A percentile compares a stretch with the other conserved stretches of the same genome.
These are phyloP conservation scores for Apomyelois bistriatella DNA, from an alignment of 2,888 invertebrate species.

Conservation along the genomic window DNA sequence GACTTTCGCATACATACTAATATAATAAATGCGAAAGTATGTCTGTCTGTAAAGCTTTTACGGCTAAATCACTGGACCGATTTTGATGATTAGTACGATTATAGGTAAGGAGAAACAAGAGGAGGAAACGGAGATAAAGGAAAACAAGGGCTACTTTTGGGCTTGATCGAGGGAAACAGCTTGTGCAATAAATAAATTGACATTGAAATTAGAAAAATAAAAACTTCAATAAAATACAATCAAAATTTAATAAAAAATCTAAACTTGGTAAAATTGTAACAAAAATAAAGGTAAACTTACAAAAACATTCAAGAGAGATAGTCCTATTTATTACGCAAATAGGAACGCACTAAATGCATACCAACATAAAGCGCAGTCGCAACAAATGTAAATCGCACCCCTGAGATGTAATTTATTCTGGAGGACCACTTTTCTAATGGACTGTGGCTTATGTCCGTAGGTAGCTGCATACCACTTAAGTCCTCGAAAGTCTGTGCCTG, in stretches of 20 bases:
- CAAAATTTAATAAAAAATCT: neutral
- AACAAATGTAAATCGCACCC: constrained; percentile 37
- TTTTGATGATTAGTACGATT: too few relatives aligned
- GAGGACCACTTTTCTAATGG: constrained; percentile 37
- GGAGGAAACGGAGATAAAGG: too few relatives aligned
- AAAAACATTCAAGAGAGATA: neutral
- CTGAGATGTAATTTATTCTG: constrained; percentile 39
- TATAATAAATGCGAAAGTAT: too few relatives aligned
- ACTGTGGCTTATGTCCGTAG: constrained; percentile 33
- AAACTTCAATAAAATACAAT: neutral
- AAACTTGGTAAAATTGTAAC: neutral
- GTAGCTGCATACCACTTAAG: constrained; percentile 36
- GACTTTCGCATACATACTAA: too few relatives aligned
- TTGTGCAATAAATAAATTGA: too few relatives aligned
- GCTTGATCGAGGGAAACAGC: too few relatives aligned
- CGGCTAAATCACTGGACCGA: too few relatives aligned
- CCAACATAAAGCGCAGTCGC: constrained; percentile 38
- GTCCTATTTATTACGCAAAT: constrained; percentile 23
- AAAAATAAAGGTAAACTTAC: neutral
- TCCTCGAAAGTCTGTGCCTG: constrained; percentile 66
- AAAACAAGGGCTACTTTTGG: too few relatives aligned
- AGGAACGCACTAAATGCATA: constrained; percentile 32
- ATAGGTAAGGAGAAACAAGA: too few relatives aligned
- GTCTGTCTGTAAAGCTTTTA: too few relatives aligned
- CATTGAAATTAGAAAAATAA: neutral